These are phyloP conservation scores for Leptatherina wallacei DNA, from an alignment of 2,797 vertebrate species.

Conservation along the genomic window DNA sequence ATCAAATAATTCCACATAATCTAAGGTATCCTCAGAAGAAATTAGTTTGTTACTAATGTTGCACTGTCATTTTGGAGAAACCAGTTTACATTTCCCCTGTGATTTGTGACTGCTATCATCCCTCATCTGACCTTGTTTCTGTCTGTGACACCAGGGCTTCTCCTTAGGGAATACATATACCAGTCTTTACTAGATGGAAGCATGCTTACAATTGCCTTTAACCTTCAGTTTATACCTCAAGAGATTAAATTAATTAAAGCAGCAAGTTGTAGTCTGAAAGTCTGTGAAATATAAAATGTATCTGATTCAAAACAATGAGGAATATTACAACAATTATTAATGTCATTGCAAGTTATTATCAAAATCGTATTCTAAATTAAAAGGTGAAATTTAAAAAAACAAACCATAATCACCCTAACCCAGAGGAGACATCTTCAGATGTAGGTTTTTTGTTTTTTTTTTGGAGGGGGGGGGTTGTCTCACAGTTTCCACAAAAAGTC, in stretches of 20 bases:
- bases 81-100: constrained; percentile 68
- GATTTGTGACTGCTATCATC: constrained; percentile 66
- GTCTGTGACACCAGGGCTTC: constrained; percentile 67
- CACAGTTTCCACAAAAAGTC: neutral
- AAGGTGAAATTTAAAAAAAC: neutral
- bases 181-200: constrained; percentile 65
- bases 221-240: constrained; percentile 67
- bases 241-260: constrained; percentile 65
- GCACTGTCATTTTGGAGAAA: constrained; percentile 44
- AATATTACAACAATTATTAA: neutral
- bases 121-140: constrained; percentile 67
- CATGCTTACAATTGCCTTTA: constrained; percentile 78
- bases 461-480: neutral
- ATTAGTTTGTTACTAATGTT: constrained; percentile 62
- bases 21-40: constrained; percentile 37
- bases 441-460: too few species aligned
- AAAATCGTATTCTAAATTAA: neutral
- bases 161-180: constrained; percentile 71
- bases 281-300: constrained; percentile 14
- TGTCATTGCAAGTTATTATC: neutral
- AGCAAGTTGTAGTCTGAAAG: constrained; percentile 30
- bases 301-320: constrained; percentile 1
- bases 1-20: constrained; percentile 47
- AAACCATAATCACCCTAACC: neutral
- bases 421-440: neutral